Conservation (phyloP, 2,888 invertebrate genomes). For the Drosophila macrospina region DNA sequence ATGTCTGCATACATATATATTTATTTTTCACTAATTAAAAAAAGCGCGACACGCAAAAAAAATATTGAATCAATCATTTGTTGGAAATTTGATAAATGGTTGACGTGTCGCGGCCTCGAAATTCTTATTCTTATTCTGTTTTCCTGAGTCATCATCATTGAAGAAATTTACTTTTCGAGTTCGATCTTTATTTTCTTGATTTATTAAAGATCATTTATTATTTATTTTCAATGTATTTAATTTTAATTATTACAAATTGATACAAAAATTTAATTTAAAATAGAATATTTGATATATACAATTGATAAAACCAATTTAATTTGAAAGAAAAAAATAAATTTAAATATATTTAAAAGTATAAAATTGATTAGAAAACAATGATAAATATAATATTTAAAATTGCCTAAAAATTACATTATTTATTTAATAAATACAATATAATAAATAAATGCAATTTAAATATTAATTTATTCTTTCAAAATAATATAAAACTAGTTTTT, state of each 20-base stretch:
- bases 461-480: too few relatives aligned
- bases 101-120: constrained; percentile 49
- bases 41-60: constrained; percentile 30
- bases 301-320: too few relatives aligned
- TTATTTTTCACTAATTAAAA: constrained; percentile 71
- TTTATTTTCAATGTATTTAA: constrained; percentile 6
- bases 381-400: too few relatives aligned
- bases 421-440: too few relatives aligned
- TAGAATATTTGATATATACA: neutral
- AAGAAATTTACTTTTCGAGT: constrained; percentile 9
- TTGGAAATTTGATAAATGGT: constrained; percentile 76
- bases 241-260: neutral
- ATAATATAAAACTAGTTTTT: too few relatives aligned
- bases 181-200: neutral
- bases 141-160: constrained; percentile 13
- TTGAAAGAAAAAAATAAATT: too few relatives aligned
- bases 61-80: constrained; percentile 75
- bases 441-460: too few relatives aligned
- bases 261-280: neutral
- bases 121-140: constrained; percentile 18
- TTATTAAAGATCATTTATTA: too few relatives aligned
- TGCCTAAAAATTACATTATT: too few relatives aligned
- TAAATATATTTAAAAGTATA: too few relatives aligned
- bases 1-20: constrained; percentile 41
- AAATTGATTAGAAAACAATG: too few relatives aligned